Evolutionary conservation across 2,888 invertebrate species (phyloP).

Genomic region (Machimus atricapillus): DNA sequence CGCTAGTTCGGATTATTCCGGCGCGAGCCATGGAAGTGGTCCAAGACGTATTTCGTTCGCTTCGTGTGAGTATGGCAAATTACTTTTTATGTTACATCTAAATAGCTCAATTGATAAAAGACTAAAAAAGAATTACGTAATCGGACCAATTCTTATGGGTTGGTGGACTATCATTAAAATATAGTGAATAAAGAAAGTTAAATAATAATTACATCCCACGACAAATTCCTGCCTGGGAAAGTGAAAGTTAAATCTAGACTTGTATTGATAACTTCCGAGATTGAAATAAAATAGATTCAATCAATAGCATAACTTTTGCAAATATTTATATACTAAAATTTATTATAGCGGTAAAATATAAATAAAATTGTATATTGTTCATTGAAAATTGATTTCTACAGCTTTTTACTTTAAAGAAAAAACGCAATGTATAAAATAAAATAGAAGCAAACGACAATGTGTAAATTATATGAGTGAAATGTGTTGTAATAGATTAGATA

Average conservation of each 20-base stretch:
- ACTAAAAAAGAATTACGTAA: neutral
- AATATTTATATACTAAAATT: neutral
- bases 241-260: neutral
- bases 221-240: neutral
- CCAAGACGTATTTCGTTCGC: conserved; percentile 61
- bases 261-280: neutral
- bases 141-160: neutral
- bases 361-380: too few species aligned
- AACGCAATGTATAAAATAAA: too few species aligned
- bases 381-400: too few species aligned
- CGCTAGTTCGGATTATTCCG: conserved; percentile 59
- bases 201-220: neutral
- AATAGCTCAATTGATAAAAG: neutral
- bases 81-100: neutral
- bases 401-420: too few species aligned
- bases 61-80: conserved; percentile 55
- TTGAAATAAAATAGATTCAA: neutral
- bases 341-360: neutral
- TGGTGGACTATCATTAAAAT: neutral
- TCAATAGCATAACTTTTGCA: neutral
- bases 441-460: too few species aligned
- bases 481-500: too few species aligned
- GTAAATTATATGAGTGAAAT: too few species aligned
- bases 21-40: conserved; percentile 62
- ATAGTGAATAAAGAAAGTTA: neutral